Evolutionary conservation across 2,113 vertebrate genomes (phyloP).

Genomic region (Micronycteris hirsuta): DNA sequence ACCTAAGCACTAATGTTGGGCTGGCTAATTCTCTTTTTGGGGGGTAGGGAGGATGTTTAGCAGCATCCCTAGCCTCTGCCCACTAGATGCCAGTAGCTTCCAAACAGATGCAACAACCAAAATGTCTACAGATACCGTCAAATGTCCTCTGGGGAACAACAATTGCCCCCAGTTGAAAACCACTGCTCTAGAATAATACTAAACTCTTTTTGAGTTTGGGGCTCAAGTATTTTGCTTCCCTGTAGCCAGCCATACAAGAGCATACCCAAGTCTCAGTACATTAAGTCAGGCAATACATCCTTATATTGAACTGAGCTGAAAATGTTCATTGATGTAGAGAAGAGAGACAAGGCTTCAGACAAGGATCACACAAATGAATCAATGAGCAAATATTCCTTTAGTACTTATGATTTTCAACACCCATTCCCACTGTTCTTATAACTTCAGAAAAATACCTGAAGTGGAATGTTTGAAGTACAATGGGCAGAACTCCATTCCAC

Average conservation of each 20-base stretch:
- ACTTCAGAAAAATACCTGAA: slow-evolving; percentile 27
- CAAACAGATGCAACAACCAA: background rate
- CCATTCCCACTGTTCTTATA: background rate
- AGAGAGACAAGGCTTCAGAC: background rate
- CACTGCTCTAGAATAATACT: background rate
- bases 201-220: background rate
- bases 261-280: background rate
- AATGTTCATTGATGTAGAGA: background rate
- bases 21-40: background rate
- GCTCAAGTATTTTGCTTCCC: background rate
- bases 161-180: background rate
- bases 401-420: background rate
- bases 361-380: background rate
- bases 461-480: background rate
- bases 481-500: background rate
- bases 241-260: background rate
- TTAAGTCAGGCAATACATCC: background rate
- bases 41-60: background rate
- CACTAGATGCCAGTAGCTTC: background rate
- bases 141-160: background rate
- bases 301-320: slow-evolving; percentile 6
- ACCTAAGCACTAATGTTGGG: background rate
- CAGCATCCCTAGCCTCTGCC: background rate
- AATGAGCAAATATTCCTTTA: background rate
- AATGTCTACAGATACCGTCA: background rate